Conservation (phyloP, 2,888 invertebrate species). For the Polia nebulosa region DNA sequence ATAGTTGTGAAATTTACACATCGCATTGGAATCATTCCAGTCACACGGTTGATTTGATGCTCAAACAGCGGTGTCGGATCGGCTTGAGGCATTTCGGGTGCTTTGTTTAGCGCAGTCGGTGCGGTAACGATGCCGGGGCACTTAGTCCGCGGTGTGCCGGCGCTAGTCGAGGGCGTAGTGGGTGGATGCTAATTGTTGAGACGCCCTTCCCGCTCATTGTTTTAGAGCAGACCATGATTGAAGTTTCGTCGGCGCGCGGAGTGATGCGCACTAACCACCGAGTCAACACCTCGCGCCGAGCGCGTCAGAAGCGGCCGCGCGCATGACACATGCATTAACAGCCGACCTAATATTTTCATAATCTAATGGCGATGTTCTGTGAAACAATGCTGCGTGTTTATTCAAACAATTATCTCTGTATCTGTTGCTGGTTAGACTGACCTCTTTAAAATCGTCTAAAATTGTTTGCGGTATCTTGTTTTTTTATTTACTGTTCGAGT, state of each 20-base stretch:
- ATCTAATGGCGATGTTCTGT: constrained; percentile 91
- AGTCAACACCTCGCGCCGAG: constrained; percentile 80
- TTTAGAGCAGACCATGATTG: constrained; percentile 90
- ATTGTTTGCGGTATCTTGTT: constrained; percentile 84
- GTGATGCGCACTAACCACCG: constrained; percentile 87
- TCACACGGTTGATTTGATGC: constrained; percentile 74
- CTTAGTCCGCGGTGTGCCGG: constrained; percentile 82
- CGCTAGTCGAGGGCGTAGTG: constrained; percentile 85
- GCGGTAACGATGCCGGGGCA: constrained; percentile 82
- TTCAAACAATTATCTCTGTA: constrained; percentile 87
- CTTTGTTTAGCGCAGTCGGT: constrained; percentile 79
- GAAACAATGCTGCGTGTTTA: constrained; percentile 89
- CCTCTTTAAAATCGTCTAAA: constrained; percentile 90
- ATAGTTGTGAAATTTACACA: constrained; percentile 83
- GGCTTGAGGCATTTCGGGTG: constrained; percentile 67
- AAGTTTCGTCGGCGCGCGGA: constrained; percentile 86
- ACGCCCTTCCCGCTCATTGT: constrained; percentile 90
- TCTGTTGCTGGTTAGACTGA: constrained; percentile 89
- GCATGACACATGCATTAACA: constrained; percentile 91
- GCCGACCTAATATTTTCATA: constrained; percentile 90
- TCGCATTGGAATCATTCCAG: constrained; percentile 77
- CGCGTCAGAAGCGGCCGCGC: constrained; percentile 80
- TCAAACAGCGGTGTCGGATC: constrained; percentile 70
- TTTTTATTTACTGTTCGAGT: constrained; percentile 74
- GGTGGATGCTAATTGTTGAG: constrained; percentile 89